A percentile compares a stretch with the other conserved stretches of the same genome.
Conservation (phyloP, 2,797 vertebrate species). For the Telmatherina bonti region DNA sequence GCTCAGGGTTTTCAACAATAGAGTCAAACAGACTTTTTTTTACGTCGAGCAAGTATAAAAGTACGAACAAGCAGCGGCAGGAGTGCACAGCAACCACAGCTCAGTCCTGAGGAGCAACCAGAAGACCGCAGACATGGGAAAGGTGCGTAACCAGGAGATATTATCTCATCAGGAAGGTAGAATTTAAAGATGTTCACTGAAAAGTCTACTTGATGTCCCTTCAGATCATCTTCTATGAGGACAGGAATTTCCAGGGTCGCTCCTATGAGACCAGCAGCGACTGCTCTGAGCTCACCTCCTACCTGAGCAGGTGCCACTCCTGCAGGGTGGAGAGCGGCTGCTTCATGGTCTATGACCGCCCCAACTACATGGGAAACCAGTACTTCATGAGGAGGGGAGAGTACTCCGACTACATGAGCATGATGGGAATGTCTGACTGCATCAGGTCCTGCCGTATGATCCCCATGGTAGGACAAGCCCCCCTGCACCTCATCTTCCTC, state of each 20-base stretch:
- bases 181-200: not conserved
- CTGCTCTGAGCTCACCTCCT: conserved; percentile 70
- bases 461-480: no score
- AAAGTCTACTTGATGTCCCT: not conserved
- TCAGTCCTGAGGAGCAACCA: conserved; percentile 51
- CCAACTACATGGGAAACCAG: conserved; percentile 78
- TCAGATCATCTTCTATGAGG: conserved; percentile 85
- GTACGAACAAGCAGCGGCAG: conserved; percentile 50
- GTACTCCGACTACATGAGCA: conserved; percentile 68
- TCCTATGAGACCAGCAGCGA: conserved; percentile 77
- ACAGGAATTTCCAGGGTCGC: conserved; percentile 82
- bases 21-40: conserved; percentile 58
- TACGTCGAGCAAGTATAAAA: conserved; percentile 75
- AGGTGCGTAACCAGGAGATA: conserved; percentile 47
- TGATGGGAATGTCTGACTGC: conserved; percentile 62
- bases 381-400: conserved; percentile 78
- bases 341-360: conserved; percentile 79
- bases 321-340: conserved; percentile 78
- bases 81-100: conserved; percentile 50
- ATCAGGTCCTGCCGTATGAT: conserved; percentile 77
- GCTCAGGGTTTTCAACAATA: conserved; percentile 76
- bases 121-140: conserved; percentile 69
- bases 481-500: no score
- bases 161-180: not conserved
- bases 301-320: conserved; percentile 81